Evolutionary conservation across 2,888 invertebrate genomes (phyloP), one percentile per base, ranked within the genome.

Genomic region (Slavum lentiscoides): DNA sequence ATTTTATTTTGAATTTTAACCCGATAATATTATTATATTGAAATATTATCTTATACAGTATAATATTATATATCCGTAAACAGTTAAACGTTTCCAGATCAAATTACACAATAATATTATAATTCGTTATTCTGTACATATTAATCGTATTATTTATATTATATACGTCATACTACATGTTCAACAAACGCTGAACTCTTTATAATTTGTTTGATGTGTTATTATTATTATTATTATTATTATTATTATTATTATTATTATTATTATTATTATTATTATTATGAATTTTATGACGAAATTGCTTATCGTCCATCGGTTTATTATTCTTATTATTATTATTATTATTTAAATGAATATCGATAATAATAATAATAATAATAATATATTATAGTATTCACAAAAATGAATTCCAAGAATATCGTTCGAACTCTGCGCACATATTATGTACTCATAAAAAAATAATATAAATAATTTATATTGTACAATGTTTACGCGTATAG

Each of bases 271-370:
- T 70, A 0, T 58, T 70, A 13, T n/a, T 64, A 64, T 74, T 66
- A 74, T 74, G 64, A 66, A 58, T 75, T 75, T 53, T 58, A 75
- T 75, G 74, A 75, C 74, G 66, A 75, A 66, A 75, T 66, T 75
- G 21, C 66, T 74, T 75, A 75, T 75, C 74, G 58, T 75, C 58
- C 53, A 58, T 75, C 55, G 21, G 58, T 43, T 55, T 74, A 55
- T 66, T 67, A 58, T 75, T 67, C 13, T 39, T 66, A 66, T 75
- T 67, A 58, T 75, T 67, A 17, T 39, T 66, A 66, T 75, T 62
- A 74, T 73, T 74, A 74, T 74, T 74, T 62, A 74, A 74, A 74
- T 53, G 30, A 74, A 39, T 75, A 58, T 66, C 39, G 64, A 75
- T 75, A 58, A 49, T 49, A 15, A 49, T 49, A 49, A 49, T 49